phyloP scores from a whole-genome alignment of 1,140 invertebrate species.

The Drosophila nebulosa region DNA sequence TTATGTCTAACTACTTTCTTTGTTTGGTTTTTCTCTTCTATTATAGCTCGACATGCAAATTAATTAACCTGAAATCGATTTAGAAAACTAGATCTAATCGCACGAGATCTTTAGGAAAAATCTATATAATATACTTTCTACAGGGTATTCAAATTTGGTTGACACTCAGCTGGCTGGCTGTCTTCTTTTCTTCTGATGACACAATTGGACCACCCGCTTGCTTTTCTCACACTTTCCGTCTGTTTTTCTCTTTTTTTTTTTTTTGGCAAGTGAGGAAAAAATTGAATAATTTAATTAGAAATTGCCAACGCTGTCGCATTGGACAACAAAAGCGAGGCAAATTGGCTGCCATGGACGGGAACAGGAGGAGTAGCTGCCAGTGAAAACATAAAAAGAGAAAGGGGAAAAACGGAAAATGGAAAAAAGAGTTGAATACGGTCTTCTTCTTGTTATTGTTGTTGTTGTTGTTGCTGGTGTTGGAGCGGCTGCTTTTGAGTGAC shows the following conservation, averaged over 20 bases:
- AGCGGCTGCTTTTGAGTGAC: conserved; percentile 54
- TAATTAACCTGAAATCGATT: too few species aligned
- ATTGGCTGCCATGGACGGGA: conserved; percentile 52
- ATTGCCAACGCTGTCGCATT: conserved; percentile 75
- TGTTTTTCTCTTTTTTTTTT: not conserved
- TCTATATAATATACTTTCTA: too few species aligned
- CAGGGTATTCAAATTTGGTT: conserved; percentile 5
- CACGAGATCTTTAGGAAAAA: too few species aligned
- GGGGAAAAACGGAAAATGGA: not conserved
- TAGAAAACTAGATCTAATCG: too few species aligned
- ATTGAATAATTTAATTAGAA: conserved; percentile 78
- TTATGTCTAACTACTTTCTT: too few species aligned
- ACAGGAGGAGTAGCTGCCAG: not conserved
- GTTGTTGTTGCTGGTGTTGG: conserved; percentile 22
- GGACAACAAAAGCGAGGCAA: conserved; percentile 73
- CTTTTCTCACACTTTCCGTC: not conserved
- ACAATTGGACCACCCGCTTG: conserved; percentile 32
- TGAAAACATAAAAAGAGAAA: not conserved
- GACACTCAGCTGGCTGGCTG: conserved; percentile 33
- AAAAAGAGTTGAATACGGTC: conserved; percentile 53
- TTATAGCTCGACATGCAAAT: too few species aligned
- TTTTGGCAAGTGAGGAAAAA: conserved; percentile 25
- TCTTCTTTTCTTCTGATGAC: not conserved
- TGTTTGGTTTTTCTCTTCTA: too few species aligned
- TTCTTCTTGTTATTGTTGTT: conserved; percentile 9